Evolutionary conservation across 1,140 invertebrate genomes (phyloP).

Genomic region (Rhyzopertha dominica): DNA sequence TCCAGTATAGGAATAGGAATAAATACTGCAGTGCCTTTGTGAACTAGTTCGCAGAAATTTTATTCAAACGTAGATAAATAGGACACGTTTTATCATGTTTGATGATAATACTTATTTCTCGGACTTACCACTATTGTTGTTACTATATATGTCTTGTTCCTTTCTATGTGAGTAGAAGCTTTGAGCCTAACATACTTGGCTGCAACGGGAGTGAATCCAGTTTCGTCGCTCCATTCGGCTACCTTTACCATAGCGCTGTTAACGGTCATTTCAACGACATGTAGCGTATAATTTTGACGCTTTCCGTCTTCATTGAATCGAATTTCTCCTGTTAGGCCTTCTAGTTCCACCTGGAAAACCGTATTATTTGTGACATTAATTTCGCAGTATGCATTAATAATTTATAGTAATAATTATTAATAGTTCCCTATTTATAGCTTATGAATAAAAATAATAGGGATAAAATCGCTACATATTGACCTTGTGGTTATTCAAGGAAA

Average conservation of each 20-base stretch:
- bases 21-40: too few relatives aligned
- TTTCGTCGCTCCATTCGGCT: constrained; percentile 85
- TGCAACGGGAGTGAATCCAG: constrained; percentile 69
- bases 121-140: constrained; percentile 81
- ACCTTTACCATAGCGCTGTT: constrained; percentile 76
- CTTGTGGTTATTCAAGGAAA: too few relatives aligned
- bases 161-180: constrained; percentile 67
- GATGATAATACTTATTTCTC: too few relatives aligned
- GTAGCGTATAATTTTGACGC: constrained; percentile 84
- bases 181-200: constrained; percentile 72
- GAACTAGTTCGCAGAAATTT: too few relatives aligned
- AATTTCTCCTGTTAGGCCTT: constrained; percentile 86
- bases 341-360: constrained; percentile 73
- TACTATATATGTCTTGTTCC: constrained; percentile 87
- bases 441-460: too few relatives aligned
- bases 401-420: neutral
- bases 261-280: constrained; percentile 89
- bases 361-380: neutral
- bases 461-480: too few relatives aligned
- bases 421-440: too few relatives aligned
- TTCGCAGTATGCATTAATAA: neutral
- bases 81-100: too few relatives aligned
- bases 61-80: too few relatives aligned
- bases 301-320: constrained; percentile 82
- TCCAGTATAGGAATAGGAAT: too few relatives aligned